Percentiles rank a stretch among this genome's conserved stretches.
phyloP scores from a whole-genome alignment of 2,113 vertebrate species.

The Petroica traversi region DNA sequence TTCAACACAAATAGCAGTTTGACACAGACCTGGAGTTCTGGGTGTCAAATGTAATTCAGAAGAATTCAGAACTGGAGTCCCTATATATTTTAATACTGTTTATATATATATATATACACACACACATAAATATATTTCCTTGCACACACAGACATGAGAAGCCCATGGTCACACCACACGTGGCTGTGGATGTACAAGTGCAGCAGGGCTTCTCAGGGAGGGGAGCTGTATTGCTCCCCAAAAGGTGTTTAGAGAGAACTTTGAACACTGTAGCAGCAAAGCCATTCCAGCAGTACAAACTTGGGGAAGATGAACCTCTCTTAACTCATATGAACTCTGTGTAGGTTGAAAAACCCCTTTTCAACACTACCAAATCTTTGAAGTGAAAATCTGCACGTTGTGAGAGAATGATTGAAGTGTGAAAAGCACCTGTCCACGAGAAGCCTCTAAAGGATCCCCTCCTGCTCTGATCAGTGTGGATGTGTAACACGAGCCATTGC shows the following conservation, averaged over 20 bases:
- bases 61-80: not conserved
- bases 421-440: not conserved
- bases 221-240: not conserved
- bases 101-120: accelerated
- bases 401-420: slow-evolving; percentile 46
- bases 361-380: slow-evolving; percentile 22
- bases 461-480: not conserved
- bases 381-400: not conserved
- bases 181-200: not conserved
- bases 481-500: not conserved
- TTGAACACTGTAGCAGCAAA: not conserved
- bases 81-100: not conserved
- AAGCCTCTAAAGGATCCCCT: not conserved
- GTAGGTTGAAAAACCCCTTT: slow-evolving; percentile 45
- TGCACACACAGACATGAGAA: too few relatives aligned
- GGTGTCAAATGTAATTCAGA: not conserved
- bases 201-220: not conserved
- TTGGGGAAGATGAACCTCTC: slow-evolving; percentile 2
- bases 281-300: slow-evolving; percentile 4
- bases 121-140: not conserved
- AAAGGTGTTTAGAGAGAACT: not conserved
- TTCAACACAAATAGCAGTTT: not conserved
- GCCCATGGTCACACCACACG: accelerated
- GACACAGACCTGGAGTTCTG: not conserved
- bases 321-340: slow-evolving; percentile 27